Evolutionary conservation across 2,888 invertebrate species (phyloP).

Genomic region (Cephus nigrinus): DNA sequence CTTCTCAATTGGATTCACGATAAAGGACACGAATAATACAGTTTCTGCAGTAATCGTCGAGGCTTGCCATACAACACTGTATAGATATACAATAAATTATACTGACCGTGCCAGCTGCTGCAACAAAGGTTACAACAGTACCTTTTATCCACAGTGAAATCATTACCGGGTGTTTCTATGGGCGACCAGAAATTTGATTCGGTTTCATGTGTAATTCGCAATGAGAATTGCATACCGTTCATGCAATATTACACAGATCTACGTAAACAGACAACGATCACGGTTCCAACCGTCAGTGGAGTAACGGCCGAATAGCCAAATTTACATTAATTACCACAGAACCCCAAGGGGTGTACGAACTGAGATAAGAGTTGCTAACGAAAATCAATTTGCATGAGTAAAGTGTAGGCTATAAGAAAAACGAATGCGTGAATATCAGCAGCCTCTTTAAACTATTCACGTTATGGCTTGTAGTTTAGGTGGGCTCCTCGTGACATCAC

Average conservation of each 20-base stretch:
- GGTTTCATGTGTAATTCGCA: neutral
- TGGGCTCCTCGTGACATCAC: constrained; percentile 38
- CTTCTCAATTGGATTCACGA: neutral
- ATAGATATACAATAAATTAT: neutral
- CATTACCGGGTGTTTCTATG: neutral
- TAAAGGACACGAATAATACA: neutral
- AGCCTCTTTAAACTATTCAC: neutral
- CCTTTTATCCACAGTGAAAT: neutral
- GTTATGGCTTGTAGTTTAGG: neutral
- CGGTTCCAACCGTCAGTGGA: neutral
- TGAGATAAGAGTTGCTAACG: neutral
- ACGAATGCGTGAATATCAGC: neutral
- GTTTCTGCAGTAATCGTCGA: neutral
- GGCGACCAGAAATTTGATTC: neutral
- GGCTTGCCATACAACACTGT: neutral
- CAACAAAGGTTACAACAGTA: neutral
- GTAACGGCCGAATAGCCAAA: neutral
- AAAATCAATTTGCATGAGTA: neutral
- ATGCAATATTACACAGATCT: neutral
- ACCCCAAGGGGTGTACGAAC: neutral
- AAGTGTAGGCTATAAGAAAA: neutral
- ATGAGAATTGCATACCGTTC: neutral
- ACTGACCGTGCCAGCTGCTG: neutral
- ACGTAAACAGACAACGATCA: neutral
- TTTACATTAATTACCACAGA: neutral